Conservation (phyloP, 2,113 vertebrate genomes). For the Pachypanchax playfairii region DNA sequence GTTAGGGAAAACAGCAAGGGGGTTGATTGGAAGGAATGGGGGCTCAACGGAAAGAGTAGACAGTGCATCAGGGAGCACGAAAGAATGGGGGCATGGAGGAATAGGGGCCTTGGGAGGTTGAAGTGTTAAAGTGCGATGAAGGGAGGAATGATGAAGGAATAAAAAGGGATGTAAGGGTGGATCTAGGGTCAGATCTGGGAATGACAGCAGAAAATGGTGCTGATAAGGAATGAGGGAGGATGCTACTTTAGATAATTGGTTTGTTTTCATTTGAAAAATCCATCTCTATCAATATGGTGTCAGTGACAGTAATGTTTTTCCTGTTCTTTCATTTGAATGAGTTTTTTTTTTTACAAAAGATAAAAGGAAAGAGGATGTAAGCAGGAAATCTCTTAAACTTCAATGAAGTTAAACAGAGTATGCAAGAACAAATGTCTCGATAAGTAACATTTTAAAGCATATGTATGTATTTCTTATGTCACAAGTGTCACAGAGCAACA, state of each 20-base stretch:
- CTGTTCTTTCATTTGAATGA: constrained; percentile 26
- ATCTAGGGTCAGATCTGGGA: constrained; percentile 35
- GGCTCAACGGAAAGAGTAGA: constrained; percentile 46
- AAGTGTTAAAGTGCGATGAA: constrained; percentile 63
- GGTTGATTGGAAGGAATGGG: constrained; percentile 31
- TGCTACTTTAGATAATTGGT: constrained; percentile 60
- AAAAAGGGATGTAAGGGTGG: constrained; percentile 18
- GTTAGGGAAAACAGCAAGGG: constrained; percentile 43
- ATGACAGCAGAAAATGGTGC: constrained; percentile 40
- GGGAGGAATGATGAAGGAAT: constrained; percentile 17
- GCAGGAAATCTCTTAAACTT: too few relatives aligned
- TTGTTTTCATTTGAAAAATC: constrained; percentile 60
- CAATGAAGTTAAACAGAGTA: too few relatives aligned
- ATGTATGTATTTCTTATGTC: too few relatives aligned
- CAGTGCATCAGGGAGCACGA: constrained; percentile 54
- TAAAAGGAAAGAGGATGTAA: not conserved
- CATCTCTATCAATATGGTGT: constrained; percentile 42
- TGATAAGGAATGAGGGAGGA: constrained; percentile 54
- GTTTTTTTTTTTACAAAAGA: too few relatives aligned
- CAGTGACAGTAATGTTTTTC: constrained; percentile 41
- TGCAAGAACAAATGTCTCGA: too few relatives aligned
- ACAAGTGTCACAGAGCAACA: too few relatives aligned
- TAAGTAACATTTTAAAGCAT: too few relatives aligned
- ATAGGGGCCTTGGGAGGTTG: constrained; percentile 48
- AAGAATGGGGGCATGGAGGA: constrained; percentile 35